Percentiles rank a stretch among this genome's conserved stretches.
Conservation (phyloP, 1,140 invertebrate genomes). For the Phocides pigmalion region DNA sequence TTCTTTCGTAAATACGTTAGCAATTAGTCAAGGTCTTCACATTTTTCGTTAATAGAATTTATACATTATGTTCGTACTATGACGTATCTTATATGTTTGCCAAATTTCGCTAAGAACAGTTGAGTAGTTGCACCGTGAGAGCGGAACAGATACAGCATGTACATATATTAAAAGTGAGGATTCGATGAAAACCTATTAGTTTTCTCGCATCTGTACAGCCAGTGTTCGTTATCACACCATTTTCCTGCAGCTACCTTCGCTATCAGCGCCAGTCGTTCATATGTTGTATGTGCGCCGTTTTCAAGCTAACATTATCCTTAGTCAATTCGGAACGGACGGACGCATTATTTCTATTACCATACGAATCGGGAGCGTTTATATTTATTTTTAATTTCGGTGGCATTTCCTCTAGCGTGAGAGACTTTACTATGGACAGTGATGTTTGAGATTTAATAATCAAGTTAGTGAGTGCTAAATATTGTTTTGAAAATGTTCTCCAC, state of each 20-base stretch:
- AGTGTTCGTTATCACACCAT: conserved; percentile 54
- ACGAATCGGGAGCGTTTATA: conserved; percentile 31
- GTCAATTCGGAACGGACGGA: conserved; percentile 58
- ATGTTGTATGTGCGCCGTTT: conserved; percentile 39
- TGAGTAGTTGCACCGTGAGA: not conserved
- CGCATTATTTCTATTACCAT: conserved; percentile 50
- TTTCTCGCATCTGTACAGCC: not conserved
- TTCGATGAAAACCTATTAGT: not conserved
- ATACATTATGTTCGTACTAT: not conserved
- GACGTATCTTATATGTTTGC: not conserved
- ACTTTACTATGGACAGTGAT: conserved; percentile 20
- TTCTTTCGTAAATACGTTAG: too few species aligned
- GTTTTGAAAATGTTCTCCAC: conserved; percentile 46
- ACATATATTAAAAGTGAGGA: not conserved
- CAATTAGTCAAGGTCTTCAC: too few species aligned
- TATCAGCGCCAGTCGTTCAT: conserved; percentile 48
- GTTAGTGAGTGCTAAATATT: conserved; percentile 6
- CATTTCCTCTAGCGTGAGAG: conserved; percentile 8
- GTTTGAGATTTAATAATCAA: conserved; percentile 16
- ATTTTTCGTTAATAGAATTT: not conserved
- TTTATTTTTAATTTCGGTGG: conserved; percentile 37
- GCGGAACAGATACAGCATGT: not conserved
- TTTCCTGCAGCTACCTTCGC: conserved; percentile 52
- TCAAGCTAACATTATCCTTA: conserved; percentile 59
- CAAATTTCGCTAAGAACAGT: not conserved